Evolutionary conservation across 1,140 invertebrate genomes (phyloP).

Genomic region (Rhyacophila brunnea): DNA sequence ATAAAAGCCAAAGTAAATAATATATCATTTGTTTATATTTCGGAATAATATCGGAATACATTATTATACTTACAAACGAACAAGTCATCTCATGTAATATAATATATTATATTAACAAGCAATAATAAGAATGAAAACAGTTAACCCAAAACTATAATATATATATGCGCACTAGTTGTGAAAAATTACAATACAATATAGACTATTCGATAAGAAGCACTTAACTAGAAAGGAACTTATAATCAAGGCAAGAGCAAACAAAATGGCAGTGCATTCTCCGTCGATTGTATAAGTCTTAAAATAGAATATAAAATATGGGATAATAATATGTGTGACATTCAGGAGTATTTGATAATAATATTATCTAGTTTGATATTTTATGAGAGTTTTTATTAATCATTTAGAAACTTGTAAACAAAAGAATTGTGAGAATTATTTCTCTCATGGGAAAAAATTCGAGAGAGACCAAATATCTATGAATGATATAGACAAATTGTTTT

Average conservation of each 20-base stretch:
- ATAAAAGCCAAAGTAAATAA: background rate
- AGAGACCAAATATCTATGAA: too few relatives aligned
- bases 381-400: too few relatives aligned
- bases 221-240: conserved; percentile 28
- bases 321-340: background rate
- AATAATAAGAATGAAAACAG: conserved; percentile 6
- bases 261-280: background rate
- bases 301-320: conserved; percentile 1
- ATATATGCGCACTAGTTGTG: conserved; percentile 3
- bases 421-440: too few relatives aligned
- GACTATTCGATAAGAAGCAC: conserved; percentile 25
- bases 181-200: conserved; percentile 5
- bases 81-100: background rate
- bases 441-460: too few relatives aligned
- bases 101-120: conserved; percentile 2
- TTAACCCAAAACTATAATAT: background rate
- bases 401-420: too few relatives aligned
- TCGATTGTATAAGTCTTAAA: background rate
- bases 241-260: conserved; percentile 11
- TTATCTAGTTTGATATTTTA: too few relatives aligned
- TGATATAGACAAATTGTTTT: too few relatives aligned
- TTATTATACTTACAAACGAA: background rate
- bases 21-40: conserved; percentile 25
- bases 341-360: too few relatives aligned
- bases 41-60: conserved; percentile 21